phyloP scores from a whole-genome alignment of 2,797 vertebrate species.

The Cyclura pinguis region DNA sequence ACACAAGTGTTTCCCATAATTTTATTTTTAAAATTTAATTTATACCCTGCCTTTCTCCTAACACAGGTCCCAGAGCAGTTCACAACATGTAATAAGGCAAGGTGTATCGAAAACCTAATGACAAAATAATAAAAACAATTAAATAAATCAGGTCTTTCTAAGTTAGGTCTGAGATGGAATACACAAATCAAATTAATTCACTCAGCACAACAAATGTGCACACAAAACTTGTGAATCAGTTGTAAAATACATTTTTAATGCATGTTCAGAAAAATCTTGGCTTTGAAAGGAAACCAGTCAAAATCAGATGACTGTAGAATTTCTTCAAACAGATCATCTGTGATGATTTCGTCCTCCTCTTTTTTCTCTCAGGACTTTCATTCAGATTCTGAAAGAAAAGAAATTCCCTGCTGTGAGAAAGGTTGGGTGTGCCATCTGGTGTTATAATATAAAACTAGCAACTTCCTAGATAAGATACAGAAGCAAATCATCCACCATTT shows the following conservation, averaged over 20 bases:
- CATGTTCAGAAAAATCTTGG: not conserved
- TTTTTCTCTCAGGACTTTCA: not conserved
- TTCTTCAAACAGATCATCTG: not conserved
- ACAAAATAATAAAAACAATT: no score
- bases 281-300: not conserved
- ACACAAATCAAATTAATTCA: not conserved
- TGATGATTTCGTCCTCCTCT: not conserved
- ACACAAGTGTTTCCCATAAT: not conserved
- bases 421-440: not conserved
- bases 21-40: not conserved
- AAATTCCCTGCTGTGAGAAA: not conserved
- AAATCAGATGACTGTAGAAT: not conserved
- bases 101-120: no score
- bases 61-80: no score
- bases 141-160: no score
- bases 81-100: no score
- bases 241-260: not conserved
- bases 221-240: not conserved
- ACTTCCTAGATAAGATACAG: not conserved
- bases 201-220: not conserved
- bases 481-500: not conserved
- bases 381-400: not conserved
- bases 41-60: not conserved
- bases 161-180: no score
- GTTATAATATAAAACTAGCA: not conserved